phyloP scores from a whole-genome alignment of 2,888 invertebrate genomes.

The Chalcis sispes region DNA sequence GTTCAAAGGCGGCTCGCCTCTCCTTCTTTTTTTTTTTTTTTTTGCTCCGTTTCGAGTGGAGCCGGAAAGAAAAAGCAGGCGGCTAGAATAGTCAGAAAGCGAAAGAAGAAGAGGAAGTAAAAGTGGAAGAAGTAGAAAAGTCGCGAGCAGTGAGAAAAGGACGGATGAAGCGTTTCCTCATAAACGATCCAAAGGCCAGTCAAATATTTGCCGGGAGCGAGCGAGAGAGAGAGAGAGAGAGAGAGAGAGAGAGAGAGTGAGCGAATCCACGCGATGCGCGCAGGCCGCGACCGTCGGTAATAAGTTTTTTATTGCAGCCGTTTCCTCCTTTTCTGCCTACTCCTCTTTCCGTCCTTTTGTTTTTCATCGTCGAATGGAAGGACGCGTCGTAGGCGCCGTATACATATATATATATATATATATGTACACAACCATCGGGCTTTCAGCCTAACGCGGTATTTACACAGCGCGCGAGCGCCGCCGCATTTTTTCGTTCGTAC shows the following conservation, averaged over 20 bases:
- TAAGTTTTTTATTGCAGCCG: constrained; percentile 53
- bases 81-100: neutral
- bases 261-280: neutral
- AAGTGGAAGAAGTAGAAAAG: too few relatives aligned
- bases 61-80: neutral
- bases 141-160: constrained; percentile 1
- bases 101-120: neutral
- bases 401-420: neutral
- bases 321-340: constrained; percentile 5
- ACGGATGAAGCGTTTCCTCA: constrained; percentile 61
- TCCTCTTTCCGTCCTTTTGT: neutral
- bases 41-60: neutral
- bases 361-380: neutral
- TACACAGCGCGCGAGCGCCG: neutral
- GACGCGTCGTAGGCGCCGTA: too few relatives aligned
- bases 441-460: neutral
- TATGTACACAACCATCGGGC: too few relatives aligned
- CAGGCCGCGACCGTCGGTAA: constrained; percentile 31
- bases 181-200: constrained; percentile 69
- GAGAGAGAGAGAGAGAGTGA: neutral
- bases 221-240: constrained; percentile 35
- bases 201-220: constrained; percentile 72
- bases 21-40: constrained; percentile 1
- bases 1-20: constrained; percentile 15
- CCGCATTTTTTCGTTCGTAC: too few relatives aligned